Percentiles rank a stretch among this genome's conserved stretches.
These are phyloP conservation scores for Stenurella melanura DNA, from an alignment of 2,888 invertebrate species.

Conservation along the genomic window DNA sequence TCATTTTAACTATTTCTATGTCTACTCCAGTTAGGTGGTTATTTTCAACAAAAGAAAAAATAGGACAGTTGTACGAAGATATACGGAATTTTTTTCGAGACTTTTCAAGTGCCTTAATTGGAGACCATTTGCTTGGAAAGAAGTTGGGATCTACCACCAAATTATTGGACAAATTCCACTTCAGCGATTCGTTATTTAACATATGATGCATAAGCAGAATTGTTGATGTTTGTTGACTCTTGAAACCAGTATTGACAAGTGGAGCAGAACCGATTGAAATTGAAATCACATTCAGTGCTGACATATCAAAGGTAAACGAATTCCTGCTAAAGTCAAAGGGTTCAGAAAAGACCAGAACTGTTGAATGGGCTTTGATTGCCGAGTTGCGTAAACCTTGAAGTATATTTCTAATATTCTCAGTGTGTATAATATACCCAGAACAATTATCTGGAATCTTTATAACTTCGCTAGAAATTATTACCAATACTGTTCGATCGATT, in stretches of 20 bases:
- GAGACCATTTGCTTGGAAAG: neutral
- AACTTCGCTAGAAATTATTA: no score
- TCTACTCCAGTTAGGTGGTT: neutral
- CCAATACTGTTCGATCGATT: no score
- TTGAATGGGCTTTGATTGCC: no score
- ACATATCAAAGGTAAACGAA: neutral
- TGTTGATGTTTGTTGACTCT: neutral
- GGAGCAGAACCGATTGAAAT: neutral
- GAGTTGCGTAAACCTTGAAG: no score
- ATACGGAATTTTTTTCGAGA: neutral
- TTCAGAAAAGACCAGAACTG: no score
- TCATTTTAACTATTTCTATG: neutral
- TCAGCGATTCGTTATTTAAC: neutral
- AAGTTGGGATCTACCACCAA: neutral
- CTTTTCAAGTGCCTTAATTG: neutral
- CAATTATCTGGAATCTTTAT: no score
- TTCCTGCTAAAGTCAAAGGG: neutral
- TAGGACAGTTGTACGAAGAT: neutral
- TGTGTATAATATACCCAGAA: no score
- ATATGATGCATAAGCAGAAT: neutral
- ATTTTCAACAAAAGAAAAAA: neutral
- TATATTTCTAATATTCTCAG: no score
- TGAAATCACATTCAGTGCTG: neutral
- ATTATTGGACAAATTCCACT: neutral
- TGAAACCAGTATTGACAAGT: neutral